Conservation (phyloP, 1,140 invertebrate species). For the honey bee (Apis mellifera) region Amel_HAv3.1 CM009939.2:4416501-4417000, state of each 20-base stretch:
- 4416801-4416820: conserved; percentile 56
- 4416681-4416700: conserved; percentile 2
- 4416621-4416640: neutral
- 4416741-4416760: conserved; percentile 42
- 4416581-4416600: too few relatives aligned
- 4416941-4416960: neutral
- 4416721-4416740: neutral
- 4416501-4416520: too few relatives aligned
- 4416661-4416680: conserved; percentile 17
- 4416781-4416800: conserved; percentile 35
- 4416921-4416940: conserved; percentile 46
- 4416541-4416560: too few relatives aligned
- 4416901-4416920: conserved; percentile 36
- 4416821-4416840: conserved; percentile 51
- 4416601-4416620: neutral
- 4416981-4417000: conserved; percentile 23
- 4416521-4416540: too few relatives aligned
- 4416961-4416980: neutral
- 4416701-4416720: neutral
- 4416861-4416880: conserved; percentile 54
- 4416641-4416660: neutral
- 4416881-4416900: conserved; percentile 53
- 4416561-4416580: too few relatives aligned
- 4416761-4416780: conserved; percentile 44
- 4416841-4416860: conserved; percentile 52